These are phyloP conservation scores for Saguinus oedipus DNA, from an alignment of 2,797 vertebrate species.

Conservation along the genomic window DNA sequence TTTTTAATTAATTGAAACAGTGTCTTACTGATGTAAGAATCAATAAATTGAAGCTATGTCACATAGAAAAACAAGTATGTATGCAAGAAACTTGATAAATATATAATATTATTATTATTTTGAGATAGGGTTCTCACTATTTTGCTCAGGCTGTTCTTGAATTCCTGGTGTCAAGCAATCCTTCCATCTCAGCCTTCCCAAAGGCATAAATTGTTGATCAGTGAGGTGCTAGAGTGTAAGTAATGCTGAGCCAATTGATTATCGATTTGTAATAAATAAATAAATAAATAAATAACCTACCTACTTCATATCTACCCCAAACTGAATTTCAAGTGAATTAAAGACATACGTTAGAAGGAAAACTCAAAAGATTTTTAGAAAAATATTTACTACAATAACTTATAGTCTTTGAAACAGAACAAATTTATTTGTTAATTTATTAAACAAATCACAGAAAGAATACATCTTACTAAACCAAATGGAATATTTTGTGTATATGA, in stretches of 20 bases:
- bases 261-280: background rate
- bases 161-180: background rate
- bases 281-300: background rate
- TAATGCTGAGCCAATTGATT: background rate
- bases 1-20: background rate
- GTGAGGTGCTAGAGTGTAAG: background rate
- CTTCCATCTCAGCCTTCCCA: background rate
- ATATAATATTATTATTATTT: background rate
- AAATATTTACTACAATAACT: background rate
- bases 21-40: background rate
- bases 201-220: background rate
- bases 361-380: background rate
- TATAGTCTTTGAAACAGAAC: background rate
- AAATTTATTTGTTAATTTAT: conserved; percentile 1
- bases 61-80: background rate
- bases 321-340: background rate
- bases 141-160: background rate
- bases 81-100: background rate
- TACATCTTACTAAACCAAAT: conserved; percentile 52
- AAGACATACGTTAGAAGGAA: background rate
- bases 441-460: conserved; percentile 19
- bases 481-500: conserved; percentile 23
- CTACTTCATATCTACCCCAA: background rate
- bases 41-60: background rate
- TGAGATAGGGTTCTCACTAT: background rate